A percentile compares a stretch with the other conserved stretches of the same genome.
phyloP scores from a whole-genome alignment of 1,140 invertebrate genomes.

The Drosophila ohnishii region DNA sequence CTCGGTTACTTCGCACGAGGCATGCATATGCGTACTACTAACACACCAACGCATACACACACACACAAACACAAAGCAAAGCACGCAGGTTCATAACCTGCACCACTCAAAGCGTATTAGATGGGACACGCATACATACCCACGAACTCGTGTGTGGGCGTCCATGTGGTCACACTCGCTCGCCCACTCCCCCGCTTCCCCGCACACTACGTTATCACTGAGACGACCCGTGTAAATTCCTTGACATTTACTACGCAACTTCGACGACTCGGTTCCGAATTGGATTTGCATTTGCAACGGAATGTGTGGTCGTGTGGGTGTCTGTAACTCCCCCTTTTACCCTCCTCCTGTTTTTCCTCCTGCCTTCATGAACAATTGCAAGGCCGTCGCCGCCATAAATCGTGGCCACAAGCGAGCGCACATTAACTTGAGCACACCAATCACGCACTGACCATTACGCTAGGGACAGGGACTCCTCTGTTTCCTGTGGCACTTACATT shows the following conservation, averaged over 20 bases:
- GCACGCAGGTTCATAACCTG: slow-evolving; percentile 82
- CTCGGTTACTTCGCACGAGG: slow-evolving; percentile 64
- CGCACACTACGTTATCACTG: slow-evolving; percentile 41
- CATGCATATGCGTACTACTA: slow-evolving; percentile 76
- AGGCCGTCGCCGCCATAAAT: slow-evolving; percentile 49
- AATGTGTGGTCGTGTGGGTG: slow-evolving; percentile 26
- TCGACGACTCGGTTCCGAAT: slow-evolving; percentile 71
- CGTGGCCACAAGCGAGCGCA: slow-evolving; percentile 20
- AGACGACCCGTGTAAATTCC: slow-evolving; percentile 74
- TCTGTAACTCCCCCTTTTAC: not conserved
- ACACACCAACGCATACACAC: slow-evolving; percentile 50
- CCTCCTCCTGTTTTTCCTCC: no score
- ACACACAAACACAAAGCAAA: slow-evolving; percentile 32
- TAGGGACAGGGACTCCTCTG: not conserved
- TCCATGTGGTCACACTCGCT: slow-evolving; percentile 23
- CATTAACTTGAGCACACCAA: slow-evolving; percentile 29
- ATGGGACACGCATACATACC: slow-evolving; percentile 51
- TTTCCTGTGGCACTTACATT: slow-evolving; percentile 30
- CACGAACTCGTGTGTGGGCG: slow-evolving; percentile 18
- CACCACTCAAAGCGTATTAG: slow-evolving; percentile 77
- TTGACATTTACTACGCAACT: slow-evolving; percentile 79
- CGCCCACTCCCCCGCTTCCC: slow-evolving; percentile 9
- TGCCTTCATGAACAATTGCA: slow-evolving; percentile 22
- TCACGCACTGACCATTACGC: slow-evolving; percentile 62
- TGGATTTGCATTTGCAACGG: slow-evolving; percentile 69